A percentile compares a stretch with the other conserved stretches of the same genome.
Conservation (phyloP, 2,797 vertebrate genomes). For the Meda fulgida region DNA sequence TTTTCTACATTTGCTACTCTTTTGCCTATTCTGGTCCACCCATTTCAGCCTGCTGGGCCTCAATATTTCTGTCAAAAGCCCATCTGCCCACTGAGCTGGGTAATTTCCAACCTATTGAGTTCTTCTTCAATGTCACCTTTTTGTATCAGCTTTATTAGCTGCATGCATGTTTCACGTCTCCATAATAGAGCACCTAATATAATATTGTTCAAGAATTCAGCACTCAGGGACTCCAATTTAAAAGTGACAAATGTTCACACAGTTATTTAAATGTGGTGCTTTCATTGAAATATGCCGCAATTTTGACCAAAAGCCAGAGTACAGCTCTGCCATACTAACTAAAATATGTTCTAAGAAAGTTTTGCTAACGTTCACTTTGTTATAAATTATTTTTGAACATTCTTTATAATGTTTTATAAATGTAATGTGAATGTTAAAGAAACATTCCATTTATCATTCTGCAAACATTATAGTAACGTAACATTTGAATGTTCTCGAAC, state of each 20-base stretch:
- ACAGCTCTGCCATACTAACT: neutral
- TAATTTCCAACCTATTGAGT: conserved; percentile 5
- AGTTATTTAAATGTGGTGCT: conserved; percentile 29
- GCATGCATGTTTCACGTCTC: conserved; percentile 28
- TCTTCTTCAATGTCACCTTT: conserved; percentile 31
- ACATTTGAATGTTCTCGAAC: neutral
- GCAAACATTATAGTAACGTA: neutral
- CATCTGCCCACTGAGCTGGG: conserved; percentile 26
- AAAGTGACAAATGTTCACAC: conserved; percentile 23
- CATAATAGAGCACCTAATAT: conserved; percentile 37
- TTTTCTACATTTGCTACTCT: conserved; percentile 24
- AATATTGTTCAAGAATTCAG: conserved; percentile 30
- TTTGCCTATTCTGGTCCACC: neutral
- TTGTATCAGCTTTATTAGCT: conserved; percentile 35
- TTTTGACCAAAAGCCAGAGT: conserved; percentile 15
- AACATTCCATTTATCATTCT: neutral
- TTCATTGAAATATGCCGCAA: conserved; percentile 12
- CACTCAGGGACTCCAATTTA: conserved; percentile 23
- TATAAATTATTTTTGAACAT: neutral
- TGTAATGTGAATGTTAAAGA: neutral
- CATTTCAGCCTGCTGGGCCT: neutral
- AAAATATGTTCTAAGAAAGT: neutral
- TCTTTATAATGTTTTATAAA: neutral
- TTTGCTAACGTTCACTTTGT: neutral
- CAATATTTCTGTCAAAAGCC: conserved; percentile 33